These are phyloP conservation scores for Antennarius maculatus DNA, from an alignment of 2,797 vertebrate species.

Conservation along the genomic window DNA sequence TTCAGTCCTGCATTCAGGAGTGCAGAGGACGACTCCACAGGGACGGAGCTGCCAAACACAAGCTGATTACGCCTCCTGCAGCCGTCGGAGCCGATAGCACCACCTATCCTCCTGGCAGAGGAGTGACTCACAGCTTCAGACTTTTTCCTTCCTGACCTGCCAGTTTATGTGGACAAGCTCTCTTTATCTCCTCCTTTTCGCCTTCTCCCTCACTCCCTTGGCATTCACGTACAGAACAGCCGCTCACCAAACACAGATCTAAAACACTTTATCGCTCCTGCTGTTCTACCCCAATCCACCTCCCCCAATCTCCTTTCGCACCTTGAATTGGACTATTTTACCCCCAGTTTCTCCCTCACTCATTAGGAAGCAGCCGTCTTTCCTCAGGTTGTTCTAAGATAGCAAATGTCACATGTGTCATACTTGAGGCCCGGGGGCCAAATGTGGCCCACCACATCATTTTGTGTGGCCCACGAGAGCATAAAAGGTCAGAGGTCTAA, in stretches of 20 bases:
- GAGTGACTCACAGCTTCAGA: constrained; percentile 58
- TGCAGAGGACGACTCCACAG: constrained; percentile 29
- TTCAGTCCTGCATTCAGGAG: constrained; percentile 48
- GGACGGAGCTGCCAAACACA: constrained; percentile 54
- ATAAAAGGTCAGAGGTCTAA: too few species aligned
- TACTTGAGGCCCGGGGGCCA: too few species aligned
- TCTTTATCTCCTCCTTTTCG: constrained; percentile 43
- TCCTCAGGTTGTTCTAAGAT: too few species aligned
- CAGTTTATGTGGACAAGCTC: constrained; percentile 46
- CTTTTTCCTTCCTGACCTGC: constrained; percentile 8
- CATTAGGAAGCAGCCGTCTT: background rate
- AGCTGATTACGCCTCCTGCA: constrained; percentile 62
- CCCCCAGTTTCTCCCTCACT: constrained; percentile 15
- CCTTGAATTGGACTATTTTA: constrained; percentile 24
- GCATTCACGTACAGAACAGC: constrained; percentile 18
- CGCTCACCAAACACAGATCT: constrained; percentile 22
- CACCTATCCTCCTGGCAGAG: constrained; percentile 60
- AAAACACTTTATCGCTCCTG: constrained; percentile 37
- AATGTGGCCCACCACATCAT: too few species aligned
- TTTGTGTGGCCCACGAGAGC: too few species aligned
- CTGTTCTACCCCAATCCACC: constrained; percentile 39
- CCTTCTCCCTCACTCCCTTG: constrained; percentile 12
- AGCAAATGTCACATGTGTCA: too few species aligned
- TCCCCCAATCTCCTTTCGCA: constrained; percentile 20
- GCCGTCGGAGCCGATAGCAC: constrained; percentile 67